Conservation (phyloP, 1,140 invertebrate species). For the Asobara japonica region DNA sequence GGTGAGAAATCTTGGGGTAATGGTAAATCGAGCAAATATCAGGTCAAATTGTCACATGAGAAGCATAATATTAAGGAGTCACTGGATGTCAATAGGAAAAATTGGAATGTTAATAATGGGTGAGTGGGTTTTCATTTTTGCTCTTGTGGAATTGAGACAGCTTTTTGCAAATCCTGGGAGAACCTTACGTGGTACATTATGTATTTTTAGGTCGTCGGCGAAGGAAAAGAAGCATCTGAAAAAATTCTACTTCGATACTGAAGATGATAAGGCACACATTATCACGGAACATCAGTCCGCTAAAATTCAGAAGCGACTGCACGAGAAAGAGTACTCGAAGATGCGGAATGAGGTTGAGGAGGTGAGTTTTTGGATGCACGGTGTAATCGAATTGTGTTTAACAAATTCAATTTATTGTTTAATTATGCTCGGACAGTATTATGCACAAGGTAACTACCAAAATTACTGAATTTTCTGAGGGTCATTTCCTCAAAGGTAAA, state of each 20-base stretch:
- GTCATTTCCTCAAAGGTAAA: too few species aligned
- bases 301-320: slow-evolving; percentile 37
- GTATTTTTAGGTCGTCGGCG: slow-evolving; percentile 25
- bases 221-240: slow-evolving; percentile 67
- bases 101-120: slow-evolving; percentile 42
- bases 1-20: slow-evolving; percentile 32
- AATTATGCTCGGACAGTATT: too few species aligned
- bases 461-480: too few species aligned
- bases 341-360: slow-evolving; percentile 42
- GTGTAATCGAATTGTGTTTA: too few species aligned
- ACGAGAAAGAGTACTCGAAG: slow-evolving; percentile 30
- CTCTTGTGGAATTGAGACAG: slow-evolving; percentile 14
- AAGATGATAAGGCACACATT: slow-evolving; percentile 63
- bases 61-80: slow-evolving; percentile 40
- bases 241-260: slow-evolving; percentile 84
- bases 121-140: slow-evolving; percentile 34
- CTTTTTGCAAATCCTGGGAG: too few species aligned
- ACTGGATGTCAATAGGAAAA: slow-evolving; percentile 40
- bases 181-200: too few species aligned
- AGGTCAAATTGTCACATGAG: slow-evolving; percentile 39
- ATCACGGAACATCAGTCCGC: slow-evolving; percentile 57
- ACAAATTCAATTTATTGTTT: too few species aligned
- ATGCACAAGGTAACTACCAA: too few species aligned
- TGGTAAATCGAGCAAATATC: slow-evolving; percentile 36
- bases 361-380: slow-evolving; percentile 41